phyloP scores from a whole-genome alignment of 2,888 invertebrate species.

The Cyclophora punctaria region DNA sequence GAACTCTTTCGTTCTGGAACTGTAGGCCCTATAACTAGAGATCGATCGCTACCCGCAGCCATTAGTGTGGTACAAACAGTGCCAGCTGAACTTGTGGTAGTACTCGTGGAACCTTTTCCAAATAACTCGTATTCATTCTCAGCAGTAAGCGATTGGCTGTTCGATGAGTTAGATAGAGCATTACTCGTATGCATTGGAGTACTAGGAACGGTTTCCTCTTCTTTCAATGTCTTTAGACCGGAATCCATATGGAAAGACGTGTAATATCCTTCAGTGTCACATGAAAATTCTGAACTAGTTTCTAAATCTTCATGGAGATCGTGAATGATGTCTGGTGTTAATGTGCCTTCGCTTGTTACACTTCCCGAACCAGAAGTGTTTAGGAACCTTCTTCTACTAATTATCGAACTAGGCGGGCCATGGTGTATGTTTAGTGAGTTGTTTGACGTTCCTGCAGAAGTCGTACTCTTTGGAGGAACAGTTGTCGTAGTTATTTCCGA shows the following conservation, averaged over 20 bases:
- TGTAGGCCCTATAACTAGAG: conserved; percentile 79
- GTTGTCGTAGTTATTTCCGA: conserved; percentile 85
- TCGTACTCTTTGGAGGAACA: conserved; percentile 81
- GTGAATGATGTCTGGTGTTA: conserved; percentile 88
- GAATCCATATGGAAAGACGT: conserved; percentile 98
- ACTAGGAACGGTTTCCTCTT: conserved; percentile 77
- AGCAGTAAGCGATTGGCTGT: conserved; percentile 82
- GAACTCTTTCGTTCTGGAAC: conserved; percentile 90
- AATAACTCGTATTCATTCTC: conserved; percentile 94
- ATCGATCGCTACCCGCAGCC: conserved; percentile 79
- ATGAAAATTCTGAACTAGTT: conserved; percentile 93
- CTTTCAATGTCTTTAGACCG: conserved; percentile 89
- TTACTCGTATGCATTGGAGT: conserved; percentile 83
- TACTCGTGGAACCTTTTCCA: conserved; percentile 93
- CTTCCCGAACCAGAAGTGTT: conserved; percentile 88
- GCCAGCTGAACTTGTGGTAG: conserved; percentile 92
- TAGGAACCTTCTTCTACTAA: conserved; percentile 79
- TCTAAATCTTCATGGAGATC: conserved; percentile 89
- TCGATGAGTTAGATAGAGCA: conserved; percentile 80
- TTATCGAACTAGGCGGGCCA: conserved; percentile 80
- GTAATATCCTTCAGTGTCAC: conserved; percentile 98
- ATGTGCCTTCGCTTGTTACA: conserved; percentile 88
- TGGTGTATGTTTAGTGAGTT: conserved; percentile 79
- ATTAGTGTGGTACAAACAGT: conserved; percentile 90
- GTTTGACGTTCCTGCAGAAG: conserved; percentile 79